A percentile compares a stretch with the other conserved stretches of the same genome.
These are phyloP conservation scores for Temnopleurus reevesii DNA, from an alignment of 53 echinoderm and acorn worm genomes.

Conservation along the genomic window DNA sequence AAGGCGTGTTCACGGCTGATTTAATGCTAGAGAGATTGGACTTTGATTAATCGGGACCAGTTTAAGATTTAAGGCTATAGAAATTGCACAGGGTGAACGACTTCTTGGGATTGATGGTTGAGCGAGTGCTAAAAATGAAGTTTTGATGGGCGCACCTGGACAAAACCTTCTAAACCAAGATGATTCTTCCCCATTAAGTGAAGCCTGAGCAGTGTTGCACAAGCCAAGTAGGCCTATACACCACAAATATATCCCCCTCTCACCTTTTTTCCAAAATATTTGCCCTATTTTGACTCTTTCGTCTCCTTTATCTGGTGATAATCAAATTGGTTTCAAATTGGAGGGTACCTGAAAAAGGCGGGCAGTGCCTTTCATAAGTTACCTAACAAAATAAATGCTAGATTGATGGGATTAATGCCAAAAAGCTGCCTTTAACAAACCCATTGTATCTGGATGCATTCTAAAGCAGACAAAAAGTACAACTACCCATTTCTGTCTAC, in stretches of 20 bases:
- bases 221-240: neutral
- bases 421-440: neutral
- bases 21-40: neutral
- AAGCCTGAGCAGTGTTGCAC: neutral
- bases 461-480: no score
- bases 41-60: neutral
- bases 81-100: neutral
- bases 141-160: neutral
- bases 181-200: neutral
- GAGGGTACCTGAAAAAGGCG: neutral
- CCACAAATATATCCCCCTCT: neutral
- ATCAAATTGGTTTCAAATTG: neutral
- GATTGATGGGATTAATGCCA: neutral
- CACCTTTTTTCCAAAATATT: neutral
- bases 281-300: neutral
- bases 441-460: neutral
- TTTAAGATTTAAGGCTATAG: neutral
- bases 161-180: neutral
- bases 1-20: neutral
- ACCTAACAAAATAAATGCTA: neutral
- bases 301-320: neutral
- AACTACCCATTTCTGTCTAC: no score
- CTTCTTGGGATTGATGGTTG: neutral
- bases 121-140: neutral
- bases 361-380: neutral